phyloP scores from a whole-genome alignment of 1,140 invertebrate species.

The Psix sp. region DNA sequence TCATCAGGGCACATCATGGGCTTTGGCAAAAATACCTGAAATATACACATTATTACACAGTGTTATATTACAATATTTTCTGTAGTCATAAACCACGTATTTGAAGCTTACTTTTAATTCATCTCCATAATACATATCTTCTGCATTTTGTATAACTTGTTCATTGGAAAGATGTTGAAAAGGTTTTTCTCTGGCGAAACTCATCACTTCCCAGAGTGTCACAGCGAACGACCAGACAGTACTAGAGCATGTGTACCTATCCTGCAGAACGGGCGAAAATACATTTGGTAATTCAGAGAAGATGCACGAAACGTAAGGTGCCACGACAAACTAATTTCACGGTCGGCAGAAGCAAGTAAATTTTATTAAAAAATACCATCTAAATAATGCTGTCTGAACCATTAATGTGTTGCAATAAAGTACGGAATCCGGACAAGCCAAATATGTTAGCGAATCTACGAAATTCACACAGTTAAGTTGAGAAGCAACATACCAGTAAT shows the following conservation, averaged over 20 bases:
- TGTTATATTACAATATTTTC: too few species aligned
- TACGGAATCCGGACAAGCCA: too few species aligned
- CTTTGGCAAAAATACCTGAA: slow-evolving; percentile 81
- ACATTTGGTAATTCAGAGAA: slow-evolving; percentile 9
- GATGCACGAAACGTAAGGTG: neutral
- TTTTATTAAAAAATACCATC: too few species aligned
- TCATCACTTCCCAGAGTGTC: slow-evolving; percentile 87
- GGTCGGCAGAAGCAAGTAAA: slow-evolving; percentile 5
- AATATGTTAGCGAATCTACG: too few species aligned
- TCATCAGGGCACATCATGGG: slow-evolving; percentile 86
- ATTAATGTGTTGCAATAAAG: too few species aligned
- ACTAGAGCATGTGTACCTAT: slow-evolving; percentile 81
- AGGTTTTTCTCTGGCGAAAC: slow-evolving; percentile 84
- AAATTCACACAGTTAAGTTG: neutral
- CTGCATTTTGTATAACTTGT: slow-evolving; percentile 85
- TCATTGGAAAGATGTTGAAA: slow-evolving; percentile 84
- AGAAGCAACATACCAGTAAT: slow-evolving; percentile 80
- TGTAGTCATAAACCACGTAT: too few species aligned
- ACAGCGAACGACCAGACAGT: slow-evolving; percentile 84
- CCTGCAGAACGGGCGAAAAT: slow-evolving; percentile 73
- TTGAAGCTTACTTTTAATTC: slow-evolving; percentile 80
- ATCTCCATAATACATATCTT: slow-evolving; percentile 82
- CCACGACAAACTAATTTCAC: slow-evolving; percentile 13
- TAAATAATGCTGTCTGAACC: too few species aligned
- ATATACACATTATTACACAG: slow-evolving; percentile 19